These are phyloP conservation scores for Mechanitis mazaeus DNA, from an alignment of 2,888 invertebrate genomes.

Conservation along the genomic window DNA sequence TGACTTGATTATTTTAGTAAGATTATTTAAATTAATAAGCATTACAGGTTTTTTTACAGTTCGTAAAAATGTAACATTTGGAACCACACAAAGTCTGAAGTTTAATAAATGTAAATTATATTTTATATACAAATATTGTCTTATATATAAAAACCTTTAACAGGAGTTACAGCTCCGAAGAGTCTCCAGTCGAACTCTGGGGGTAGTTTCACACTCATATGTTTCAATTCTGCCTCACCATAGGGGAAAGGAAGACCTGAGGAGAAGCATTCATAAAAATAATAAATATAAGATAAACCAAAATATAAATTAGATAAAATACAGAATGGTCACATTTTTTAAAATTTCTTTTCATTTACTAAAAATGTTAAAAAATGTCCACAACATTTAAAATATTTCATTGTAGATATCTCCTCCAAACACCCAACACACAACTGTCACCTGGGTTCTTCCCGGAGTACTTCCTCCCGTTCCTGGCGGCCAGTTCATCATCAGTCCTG, in stretches of 20 bases:
- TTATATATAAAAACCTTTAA: constrained; percentile 81
- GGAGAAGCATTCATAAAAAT: not conserved
- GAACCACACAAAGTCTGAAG: no score
- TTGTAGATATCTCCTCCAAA: no score
- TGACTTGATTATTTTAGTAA: no score
- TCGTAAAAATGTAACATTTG: no score
- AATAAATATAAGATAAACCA: not conserved
- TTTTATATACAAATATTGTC: constrained; percentile 1
- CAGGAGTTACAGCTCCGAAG: constrained; percentile 94
- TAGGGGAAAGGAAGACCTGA: constrained; percentile 87
- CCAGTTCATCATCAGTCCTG: constrained; percentile 84
- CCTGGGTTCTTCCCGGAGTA: constrained; percentile 75
- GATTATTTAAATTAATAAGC: no score
- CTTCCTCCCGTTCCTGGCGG: constrained; percentile 82
- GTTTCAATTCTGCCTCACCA: constrained; percentile 65
- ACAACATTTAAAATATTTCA: no score
- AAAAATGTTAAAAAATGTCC: no score
- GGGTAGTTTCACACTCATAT: constrained; percentile 77
- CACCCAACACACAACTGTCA: not conserved
- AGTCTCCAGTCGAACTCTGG: constrained; percentile 92
- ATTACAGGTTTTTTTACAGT: no score
- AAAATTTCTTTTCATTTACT: no score
- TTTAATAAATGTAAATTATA: no score
- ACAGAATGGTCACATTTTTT: no score
- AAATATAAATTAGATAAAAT: no score